Percentiles rank a stretch among this genome's conserved stretches.
These are phyloP conservation scores for Ophioninae sp. DNA, from an alignment of 2,888 invertebrate species.

Conservation along the genomic window DNA sequence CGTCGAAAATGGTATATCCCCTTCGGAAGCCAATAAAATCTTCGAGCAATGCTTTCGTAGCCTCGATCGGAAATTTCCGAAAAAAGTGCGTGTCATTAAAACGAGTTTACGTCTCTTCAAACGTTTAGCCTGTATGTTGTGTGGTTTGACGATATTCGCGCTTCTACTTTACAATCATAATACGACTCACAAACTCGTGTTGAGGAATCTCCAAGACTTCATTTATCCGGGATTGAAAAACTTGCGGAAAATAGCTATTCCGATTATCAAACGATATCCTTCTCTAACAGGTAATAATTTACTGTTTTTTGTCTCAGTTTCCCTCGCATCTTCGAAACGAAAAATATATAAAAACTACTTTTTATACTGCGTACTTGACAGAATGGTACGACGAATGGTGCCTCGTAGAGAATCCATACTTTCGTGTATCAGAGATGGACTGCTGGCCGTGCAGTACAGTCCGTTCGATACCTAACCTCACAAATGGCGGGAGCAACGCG, in stretches of 20 bases:
- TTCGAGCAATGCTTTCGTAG: slow-evolving; percentile 83
- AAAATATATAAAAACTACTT: no score
- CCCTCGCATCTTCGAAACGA: no score
- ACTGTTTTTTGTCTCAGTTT: background rate
- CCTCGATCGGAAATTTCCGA: slow-evolving; percentile 74
- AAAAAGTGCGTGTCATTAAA: slow-evolving; percentile 54
- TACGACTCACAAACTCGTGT: slow-evolving; percentile 85
- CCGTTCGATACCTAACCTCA: slow-evolving; percentile 86
- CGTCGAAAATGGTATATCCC: slow-evolving; percentile 83
- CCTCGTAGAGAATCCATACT: slow-evolving; percentile 91
- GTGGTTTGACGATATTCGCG: slow-evolving; percentile 79
- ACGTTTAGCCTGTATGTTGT: slow-evolving; percentile 71
- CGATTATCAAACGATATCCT: slow-evolving; percentile 89
- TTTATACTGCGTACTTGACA: slow-evolving; percentile 69
- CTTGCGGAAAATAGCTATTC: slow-evolving; percentile 88
- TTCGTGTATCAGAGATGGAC: slow-evolving; percentile 90
- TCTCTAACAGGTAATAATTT: slow-evolving; percentile 85
- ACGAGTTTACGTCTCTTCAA: slow-evolving; percentile 59
- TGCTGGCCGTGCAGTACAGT: slow-evolving; percentile 92
- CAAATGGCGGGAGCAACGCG: slow-evolving; percentile 80
- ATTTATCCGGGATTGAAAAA: slow-evolving; percentile 91
- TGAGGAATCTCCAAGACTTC: slow-evolving; percentile 89
- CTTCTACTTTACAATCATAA: slow-evolving; percentile 83
- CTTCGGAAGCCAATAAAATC: slow-evolving; percentile 85
- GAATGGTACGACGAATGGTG: slow-evolving; percentile 93